phyloP scores from a whole-genome alignment of 2,113 vertebrate genomes.

The Siniperca knerii region DNA sequence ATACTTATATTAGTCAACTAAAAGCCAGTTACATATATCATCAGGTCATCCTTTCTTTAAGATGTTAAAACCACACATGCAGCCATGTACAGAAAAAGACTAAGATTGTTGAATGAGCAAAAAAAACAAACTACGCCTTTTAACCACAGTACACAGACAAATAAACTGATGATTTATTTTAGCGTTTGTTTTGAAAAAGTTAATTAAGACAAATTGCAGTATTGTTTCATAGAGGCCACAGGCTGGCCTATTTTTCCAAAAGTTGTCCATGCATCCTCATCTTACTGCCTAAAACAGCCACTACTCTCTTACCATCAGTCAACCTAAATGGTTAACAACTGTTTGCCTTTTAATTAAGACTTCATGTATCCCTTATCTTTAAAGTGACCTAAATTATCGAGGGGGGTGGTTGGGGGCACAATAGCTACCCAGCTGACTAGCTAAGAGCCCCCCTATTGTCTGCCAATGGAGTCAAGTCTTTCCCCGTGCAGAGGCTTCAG shows the following conservation, averaged over 20 bases:
- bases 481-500: conserved; percentile 56
- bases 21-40: conserved; percentile 16
- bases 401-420: conserved; percentile 39
- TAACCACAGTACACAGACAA: neutral
- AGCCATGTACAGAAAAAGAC: neutral
- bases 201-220: neutral
- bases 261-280: neutral
- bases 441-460: conserved; percentile 66
- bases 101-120: neutral
- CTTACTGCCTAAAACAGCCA: neutral
- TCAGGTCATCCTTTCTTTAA: neutral
- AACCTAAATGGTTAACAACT: conserved; percentile 4
- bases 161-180: neutral
- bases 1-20: conserved; percentile 48
- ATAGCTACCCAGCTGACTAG: conserved; percentile 67
- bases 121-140: neutral
- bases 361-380: conserved; percentile 52
- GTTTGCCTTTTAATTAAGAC: conserved; percentile 45
- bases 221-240: neutral
- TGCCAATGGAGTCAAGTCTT: conserved; percentile 54
- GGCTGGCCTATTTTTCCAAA: neutral
- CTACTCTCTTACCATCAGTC: neutral
- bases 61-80: conserved; percentile 6
- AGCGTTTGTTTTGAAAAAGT: conserved; percentile 8
- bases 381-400: conserved; percentile 21